Conservation (phyloP, 2,113 vertebrate genomes). For the Odontophorus gujanensis region DNA sequence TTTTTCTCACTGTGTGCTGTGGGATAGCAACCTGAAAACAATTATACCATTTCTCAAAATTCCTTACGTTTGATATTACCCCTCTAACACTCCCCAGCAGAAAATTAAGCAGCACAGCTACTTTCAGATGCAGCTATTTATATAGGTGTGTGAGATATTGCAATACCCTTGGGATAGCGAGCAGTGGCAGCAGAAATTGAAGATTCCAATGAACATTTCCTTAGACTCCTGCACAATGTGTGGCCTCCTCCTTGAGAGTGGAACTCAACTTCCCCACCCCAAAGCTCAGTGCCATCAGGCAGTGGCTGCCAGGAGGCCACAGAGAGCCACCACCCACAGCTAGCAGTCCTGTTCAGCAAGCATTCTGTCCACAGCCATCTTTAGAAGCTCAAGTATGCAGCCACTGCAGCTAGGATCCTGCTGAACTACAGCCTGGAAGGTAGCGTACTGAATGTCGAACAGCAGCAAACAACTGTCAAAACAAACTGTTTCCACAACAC, state of each 20-base stretch:
- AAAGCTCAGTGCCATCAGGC: not conserved
- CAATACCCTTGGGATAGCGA: not conserved
- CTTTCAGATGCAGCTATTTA: not conserved
- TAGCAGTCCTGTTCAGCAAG: not conserved
- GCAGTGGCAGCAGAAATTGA: not conserved
- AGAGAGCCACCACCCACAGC: not conserved
- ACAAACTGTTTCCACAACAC: not conserved
- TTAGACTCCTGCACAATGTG: not conserved
- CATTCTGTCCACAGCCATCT: not conserved
- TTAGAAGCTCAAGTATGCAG: not conserved
- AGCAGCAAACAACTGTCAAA: not conserved
- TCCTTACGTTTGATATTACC: not conserved
- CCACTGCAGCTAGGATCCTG: not conserved
- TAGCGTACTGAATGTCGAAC: rapidly evolving
- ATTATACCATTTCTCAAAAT: not conserved
- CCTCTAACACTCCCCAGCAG: rapidly evolving
- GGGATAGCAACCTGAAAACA: not conserved
- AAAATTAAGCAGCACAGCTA: not conserved
- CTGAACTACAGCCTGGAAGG: not conserved
- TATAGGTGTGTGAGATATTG: not conserved
- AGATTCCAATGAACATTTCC: not conserved
- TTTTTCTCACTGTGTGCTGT: rapidly evolving
- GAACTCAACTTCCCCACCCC: not conserved
- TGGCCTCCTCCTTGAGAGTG: not conserved
- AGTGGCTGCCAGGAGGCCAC: not conserved